phyloP scores from a whole-genome alignment of 2,888 invertebrate species.

The Ochropacha duplaris region DNA sequence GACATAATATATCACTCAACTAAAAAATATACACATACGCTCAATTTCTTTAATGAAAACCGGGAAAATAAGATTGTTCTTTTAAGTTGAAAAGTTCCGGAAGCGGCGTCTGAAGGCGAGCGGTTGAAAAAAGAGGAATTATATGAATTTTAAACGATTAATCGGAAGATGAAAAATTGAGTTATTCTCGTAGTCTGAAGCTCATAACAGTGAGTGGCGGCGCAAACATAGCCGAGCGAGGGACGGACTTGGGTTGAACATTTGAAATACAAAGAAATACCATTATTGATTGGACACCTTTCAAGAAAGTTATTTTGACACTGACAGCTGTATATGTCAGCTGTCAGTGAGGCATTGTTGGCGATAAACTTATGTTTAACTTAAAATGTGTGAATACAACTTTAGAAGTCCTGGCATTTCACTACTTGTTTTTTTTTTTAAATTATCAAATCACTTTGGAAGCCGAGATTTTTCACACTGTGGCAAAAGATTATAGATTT shows the following conservation, averaged over 20 bases:
- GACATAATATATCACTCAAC: not conserved
- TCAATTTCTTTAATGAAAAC: not conserved
- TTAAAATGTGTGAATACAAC: too few species aligned
- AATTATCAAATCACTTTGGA: too few species aligned
- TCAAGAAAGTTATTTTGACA: not conserved
- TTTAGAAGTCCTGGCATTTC: too few species aligned
- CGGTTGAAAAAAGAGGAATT: slow-evolving; percentile 25
- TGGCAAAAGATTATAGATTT: too few species aligned
- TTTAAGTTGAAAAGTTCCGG: not conserved
- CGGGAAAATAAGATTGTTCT: not conserved
- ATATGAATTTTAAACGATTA: slow-evolving; percentile 78
- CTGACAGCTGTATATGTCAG: too few species aligned
- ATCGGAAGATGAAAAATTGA: slow-evolving; percentile 70
- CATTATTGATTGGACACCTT: not conserved
- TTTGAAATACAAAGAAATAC: not conserved
- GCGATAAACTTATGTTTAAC: too few species aligned
- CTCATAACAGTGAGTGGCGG: slow-evolving; percentile 65
- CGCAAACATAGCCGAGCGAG: slow-evolving; percentile 48
- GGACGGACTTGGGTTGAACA: slow-evolving; percentile 20
- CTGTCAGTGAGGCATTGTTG: too few species aligned
- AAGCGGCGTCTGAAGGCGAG: slow-evolving; percentile 12
- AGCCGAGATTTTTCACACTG: too few species aligned
- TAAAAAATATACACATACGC: not conserved
- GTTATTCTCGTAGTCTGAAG: slow-evolving; percentile 51
- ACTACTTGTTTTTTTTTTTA: too few species aligned